A percentile compares a stretch with the other conserved stretches of the same genome.
These are phyloP conservation scores for Deilephila porcellus DNA, from an alignment of 2,888 invertebrate genomes.

Conservation along the genomic window DNA sequence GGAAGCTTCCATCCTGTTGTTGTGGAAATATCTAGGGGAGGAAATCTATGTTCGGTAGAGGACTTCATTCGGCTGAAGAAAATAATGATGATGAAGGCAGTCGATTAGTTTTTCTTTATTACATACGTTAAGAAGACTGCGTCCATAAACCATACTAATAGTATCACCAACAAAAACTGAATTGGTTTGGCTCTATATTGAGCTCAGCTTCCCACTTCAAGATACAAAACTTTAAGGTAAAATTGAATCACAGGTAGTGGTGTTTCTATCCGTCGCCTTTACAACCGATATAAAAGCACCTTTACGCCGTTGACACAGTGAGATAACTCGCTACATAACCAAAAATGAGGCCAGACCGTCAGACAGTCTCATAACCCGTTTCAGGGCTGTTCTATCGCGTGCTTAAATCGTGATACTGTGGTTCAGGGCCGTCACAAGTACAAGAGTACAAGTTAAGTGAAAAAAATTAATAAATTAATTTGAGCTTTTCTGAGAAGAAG, in stretches of 20 bases:
- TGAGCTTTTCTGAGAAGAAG: neutral
- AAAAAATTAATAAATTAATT: neutral
- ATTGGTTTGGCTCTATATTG: no score
- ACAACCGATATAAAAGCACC: conserved; percentile 34
- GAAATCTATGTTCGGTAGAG: no score
- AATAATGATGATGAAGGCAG: no score
- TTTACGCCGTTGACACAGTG: conserved; percentile 46
- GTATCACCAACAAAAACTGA: no score
- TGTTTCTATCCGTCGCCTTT: conserved; percentile 19
- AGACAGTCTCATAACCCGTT: conserved; percentile 31
- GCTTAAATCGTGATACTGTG: conserved; percentile 12
- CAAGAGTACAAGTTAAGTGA: neutral
- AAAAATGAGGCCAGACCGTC: conserved; percentile 31
- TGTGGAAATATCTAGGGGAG: no score
- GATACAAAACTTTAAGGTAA: neutral
- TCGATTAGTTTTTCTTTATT: no score
- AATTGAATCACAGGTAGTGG: neutral
- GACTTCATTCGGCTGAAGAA: no score
- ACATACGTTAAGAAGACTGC: no score
- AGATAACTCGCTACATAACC: conserved; percentile 28
- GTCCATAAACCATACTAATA: no score
- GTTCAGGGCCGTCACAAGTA: conserved; percentile 7
- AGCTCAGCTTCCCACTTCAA: neutral
- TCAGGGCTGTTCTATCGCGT: conserved; percentile 18
- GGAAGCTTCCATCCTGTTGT: no score